Percentiles rank a stretch among this genome's conserved stretches.
Evolutionary conservation across 2,113 vertebrate species (phyloP).

Genomic region (Garra rufa): DNA sequence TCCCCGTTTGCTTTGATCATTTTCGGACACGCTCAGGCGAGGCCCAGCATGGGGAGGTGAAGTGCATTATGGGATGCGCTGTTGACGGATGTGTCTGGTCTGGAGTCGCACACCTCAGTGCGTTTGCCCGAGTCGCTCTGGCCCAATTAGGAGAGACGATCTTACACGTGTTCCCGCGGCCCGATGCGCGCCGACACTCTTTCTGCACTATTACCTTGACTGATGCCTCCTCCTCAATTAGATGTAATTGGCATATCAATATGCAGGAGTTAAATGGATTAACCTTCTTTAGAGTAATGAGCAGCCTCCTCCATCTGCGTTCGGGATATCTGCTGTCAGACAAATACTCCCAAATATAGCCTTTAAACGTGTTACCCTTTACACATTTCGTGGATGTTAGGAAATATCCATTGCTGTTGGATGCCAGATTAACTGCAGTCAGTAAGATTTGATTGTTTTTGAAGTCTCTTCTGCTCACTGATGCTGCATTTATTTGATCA

Average conservation of each 20-base stretch:
- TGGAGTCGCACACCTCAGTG: slow-evolving; percentile 95
- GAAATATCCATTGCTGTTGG: too few species aligned
- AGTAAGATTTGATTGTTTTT: too few species aligned
- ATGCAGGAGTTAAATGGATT: slow-evolving; percentile 99
- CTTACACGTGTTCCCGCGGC: slow-evolving; percentile 93
- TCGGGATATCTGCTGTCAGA: neutral
- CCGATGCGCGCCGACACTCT: slow-evolving; percentile 91
- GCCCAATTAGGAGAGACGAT: slow-evolving; percentile 93
- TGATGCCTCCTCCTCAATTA: slow-evolving; percentile 96
- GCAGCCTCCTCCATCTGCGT: slow-evolving; percentile 85
- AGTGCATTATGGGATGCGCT: slow-evolving; percentile 90
- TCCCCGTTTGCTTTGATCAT: slow-evolving; percentile 3
- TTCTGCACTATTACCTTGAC: slow-evolving; percentile 99
- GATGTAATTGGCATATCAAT: slow-evolving; percentile 99
- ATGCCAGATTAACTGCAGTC: too few species aligned
- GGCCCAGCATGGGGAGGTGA: slow-evolving; percentile 88
- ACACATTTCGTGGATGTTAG: neutral
- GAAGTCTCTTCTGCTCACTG: too few species aligned
- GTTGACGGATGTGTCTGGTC: slow-evolving; percentile 89
- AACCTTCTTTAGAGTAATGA: slow-evolving; percentile 99
- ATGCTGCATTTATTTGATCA: too few species aligned
- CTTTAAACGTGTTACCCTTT: neutral
- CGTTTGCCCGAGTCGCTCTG: slow-evolving; percentile 83
- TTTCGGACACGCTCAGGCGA: slow-evolving; percentile 84
- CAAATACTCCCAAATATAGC: neutral